Conservation (phyloP, 1,140 invertebrate genomes). For the Brachionus manjavacas region DNA sequence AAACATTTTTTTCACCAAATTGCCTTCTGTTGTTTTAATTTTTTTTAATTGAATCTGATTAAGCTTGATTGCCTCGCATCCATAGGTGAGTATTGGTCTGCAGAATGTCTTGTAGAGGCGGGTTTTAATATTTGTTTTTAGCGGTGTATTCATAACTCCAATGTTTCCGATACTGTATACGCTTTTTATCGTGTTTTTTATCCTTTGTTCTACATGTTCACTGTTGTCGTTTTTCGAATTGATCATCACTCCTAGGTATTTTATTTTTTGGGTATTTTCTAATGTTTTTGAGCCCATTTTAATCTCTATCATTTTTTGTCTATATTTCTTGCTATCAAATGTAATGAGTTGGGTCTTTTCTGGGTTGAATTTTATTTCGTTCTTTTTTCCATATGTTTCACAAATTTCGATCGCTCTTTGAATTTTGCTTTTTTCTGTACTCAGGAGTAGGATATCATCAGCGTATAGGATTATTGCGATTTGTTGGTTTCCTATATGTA, state of each 20-base stretch:
- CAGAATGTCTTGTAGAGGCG: too few species aligned
- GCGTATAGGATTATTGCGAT: neutral
- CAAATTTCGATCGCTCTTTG: neutral
- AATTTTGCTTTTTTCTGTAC: neutral
- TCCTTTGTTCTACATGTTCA: too few species aligned
- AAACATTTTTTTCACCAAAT: neutral
- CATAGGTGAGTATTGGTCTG: too few species aligned
- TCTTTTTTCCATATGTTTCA: neutral
- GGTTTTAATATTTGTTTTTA: too few species aligned
- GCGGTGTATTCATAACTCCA: neutral
- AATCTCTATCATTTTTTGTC: neutral
- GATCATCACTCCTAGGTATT: neutral
- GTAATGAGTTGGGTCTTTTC: neutral
- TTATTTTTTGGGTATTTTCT: neutral
- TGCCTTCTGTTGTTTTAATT: neutral
- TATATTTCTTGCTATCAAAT: neutral
- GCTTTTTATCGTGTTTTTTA: too few species aligned
- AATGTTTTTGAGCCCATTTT: neutral
- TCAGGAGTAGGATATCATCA: neutral
- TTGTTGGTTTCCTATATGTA: neutral
- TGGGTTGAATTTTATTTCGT: constrained; percentile 22
- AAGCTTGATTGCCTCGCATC: too few species aligned
- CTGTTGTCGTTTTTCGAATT: neutral
- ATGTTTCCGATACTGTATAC: too few species aligned
- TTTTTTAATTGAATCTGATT: neutral